These are phyloP conservation scores for Setophaga petechia DNA, from an alignment of 2,113 vertebrate genomes.

Conservation along the genomic window DNA sequence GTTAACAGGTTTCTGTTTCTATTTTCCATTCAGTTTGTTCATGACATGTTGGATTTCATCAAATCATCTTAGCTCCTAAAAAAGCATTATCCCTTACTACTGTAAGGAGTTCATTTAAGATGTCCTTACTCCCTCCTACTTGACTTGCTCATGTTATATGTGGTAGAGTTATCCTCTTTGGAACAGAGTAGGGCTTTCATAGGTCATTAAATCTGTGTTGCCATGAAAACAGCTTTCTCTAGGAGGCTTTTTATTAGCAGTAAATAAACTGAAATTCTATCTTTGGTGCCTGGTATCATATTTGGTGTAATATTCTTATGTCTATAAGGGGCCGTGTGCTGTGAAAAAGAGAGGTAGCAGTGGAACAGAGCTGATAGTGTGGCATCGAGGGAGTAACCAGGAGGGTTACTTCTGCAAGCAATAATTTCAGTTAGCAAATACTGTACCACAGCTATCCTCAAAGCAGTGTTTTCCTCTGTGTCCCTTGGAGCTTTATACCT, in stretches of 20 bases:
- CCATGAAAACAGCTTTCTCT: neutral
- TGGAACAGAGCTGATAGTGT: neutral
- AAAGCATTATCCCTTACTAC: neutral
- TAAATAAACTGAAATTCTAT: neutral
- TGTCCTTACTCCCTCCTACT: neutral
- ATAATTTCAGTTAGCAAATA: neutral
- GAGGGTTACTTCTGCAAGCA: neutral
- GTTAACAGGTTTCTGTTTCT: neutral
- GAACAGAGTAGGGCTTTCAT: neutral
- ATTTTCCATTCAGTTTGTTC: neutral
- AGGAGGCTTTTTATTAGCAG: neutral
- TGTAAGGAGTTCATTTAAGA: neutral
- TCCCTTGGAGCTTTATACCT: neutral
- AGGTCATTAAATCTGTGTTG: neutral
- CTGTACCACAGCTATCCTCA: neutral
- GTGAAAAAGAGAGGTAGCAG: neutral
- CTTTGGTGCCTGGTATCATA: neutral
- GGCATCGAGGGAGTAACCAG: neutral
- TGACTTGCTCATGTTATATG: neutral
- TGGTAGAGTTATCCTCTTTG: neutral
- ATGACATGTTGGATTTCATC: neutral
- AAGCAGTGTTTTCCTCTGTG: neutral
- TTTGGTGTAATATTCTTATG: neutral
- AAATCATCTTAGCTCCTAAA: neutral
- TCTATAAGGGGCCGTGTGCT: neutral